These are phyloP conservation scores for Podiceps cristatus DNA, from an alignment of 2,113 vertebrate species.

Conservation along the genomic window DNA sequence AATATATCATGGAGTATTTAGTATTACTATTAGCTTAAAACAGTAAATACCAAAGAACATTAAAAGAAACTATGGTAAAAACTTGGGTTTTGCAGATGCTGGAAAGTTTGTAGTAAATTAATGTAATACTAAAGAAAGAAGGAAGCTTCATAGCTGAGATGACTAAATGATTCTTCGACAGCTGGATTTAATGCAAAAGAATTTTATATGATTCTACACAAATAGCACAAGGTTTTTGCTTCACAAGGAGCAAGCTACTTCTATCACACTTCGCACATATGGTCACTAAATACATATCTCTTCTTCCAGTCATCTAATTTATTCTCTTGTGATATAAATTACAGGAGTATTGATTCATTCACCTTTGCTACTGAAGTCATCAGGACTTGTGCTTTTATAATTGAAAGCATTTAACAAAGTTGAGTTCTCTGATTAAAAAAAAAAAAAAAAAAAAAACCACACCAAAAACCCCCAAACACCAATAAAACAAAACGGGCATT, in stretches of 20 bases:
- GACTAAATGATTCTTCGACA: background rate
- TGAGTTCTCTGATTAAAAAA: background rate
- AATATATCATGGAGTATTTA: background rate
- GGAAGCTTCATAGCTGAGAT: background rate
- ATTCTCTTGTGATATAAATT: background rate
- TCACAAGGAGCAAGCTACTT: background rate
- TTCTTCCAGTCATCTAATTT: background rate
- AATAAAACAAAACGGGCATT: background rate
- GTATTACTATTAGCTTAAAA: background rate
- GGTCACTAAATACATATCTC: background rate
- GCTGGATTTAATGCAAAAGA: background rate
- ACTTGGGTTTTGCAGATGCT: accelerated
- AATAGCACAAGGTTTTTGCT: background rate
- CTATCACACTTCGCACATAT: background rate
- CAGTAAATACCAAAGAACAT: background rate
- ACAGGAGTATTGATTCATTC: background rate
- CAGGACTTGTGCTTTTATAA: background rate
- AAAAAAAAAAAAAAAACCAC: background rate
- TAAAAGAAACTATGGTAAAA: background rate
- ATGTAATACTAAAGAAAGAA: background rate
- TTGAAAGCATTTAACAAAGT: background rate
- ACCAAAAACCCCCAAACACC: no score
- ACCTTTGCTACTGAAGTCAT: background rate
- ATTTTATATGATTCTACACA: background rate
- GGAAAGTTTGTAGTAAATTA: background rate